These are phyloP conservation scores for Aplodontia rufa DNA, from an alignment of 2,113 vertebrate species.

Conservation along the genomic window DNA sequence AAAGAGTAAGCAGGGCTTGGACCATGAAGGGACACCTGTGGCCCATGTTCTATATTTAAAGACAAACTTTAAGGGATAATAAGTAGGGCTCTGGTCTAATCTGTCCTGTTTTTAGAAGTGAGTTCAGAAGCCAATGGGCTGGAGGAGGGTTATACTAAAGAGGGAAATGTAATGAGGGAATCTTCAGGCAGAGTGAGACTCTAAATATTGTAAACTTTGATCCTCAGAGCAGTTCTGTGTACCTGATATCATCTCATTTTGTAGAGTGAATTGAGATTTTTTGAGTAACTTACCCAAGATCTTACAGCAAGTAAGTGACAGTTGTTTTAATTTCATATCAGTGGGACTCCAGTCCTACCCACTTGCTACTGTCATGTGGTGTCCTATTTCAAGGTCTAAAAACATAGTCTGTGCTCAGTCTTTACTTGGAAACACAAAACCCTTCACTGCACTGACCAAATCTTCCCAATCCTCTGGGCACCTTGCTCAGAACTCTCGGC, in stretches of 20 bases:
- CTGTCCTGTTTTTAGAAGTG: not conserved
- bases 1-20: not conserved
- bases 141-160: not conserved
- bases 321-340: conserved; percentile 21
- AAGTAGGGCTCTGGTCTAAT: not conserved
- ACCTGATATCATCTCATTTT: not conserved
- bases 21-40: not conserved
- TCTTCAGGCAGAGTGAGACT: not conserved
- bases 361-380: not conserved
- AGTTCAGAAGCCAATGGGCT: not conserved
- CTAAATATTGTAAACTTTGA: not conserved
- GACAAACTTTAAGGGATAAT: not conserved
- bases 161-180: not conserved
- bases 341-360: not conserved
- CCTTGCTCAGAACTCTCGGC: not conserved
- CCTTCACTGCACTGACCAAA: not conserved
- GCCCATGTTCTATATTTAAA: not conserved
- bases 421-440: not conserved
- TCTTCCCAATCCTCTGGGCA: not conserved
- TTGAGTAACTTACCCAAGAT: not conserved
- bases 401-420: too few species aligned
- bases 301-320: not conserved
- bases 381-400: not conserved
- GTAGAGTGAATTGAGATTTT: not conserved
- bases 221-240: not conserved